These are phyloP conservation scores for Drosophila orena DNA, from an alignment of 1,140 invertebrate genomes.

Conservation along the genomic window DNA sequence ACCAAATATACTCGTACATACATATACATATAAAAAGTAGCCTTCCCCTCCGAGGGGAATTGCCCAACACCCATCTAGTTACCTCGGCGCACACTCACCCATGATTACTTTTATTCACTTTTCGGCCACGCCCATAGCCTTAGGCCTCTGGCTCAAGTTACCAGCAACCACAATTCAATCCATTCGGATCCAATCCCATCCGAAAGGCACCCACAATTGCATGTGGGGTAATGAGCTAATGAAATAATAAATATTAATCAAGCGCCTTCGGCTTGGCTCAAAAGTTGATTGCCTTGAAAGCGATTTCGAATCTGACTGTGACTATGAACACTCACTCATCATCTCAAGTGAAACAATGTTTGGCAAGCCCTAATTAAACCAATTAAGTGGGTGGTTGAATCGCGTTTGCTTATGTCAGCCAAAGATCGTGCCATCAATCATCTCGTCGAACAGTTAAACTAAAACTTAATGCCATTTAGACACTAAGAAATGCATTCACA, in stretches of 20 bases:
- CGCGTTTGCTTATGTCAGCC: slow-evolving; percentile 6
- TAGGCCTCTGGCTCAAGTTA: slow-evolving; percentile 41
- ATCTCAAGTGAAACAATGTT: slow-evolving; percentile 35
- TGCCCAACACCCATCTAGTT: slow-evolving; percentile 46
- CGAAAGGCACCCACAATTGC: slow-evolving; percentile 30
- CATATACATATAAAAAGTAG: slow-evolving; percentile 8
- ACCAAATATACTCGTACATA: slow-evolving; percentile 4
- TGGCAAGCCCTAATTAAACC: slow-evolving; percentile 51
- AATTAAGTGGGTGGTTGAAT: slow-evolving; percentile 27
- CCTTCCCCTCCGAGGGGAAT: slow-evolving; percentile 27
- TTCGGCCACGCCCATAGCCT: slow-evolving; percentile 36
- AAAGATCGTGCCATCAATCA: slow-evolving; percentile 12
- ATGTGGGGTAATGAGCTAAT: slow-evolving; percentile 59
- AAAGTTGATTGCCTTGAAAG: slow-evolving; percentile 33
- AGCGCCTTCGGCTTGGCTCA: slow-evolving; percentile 45
- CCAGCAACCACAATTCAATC: slow-evolving; percentile 13
- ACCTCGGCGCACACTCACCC: slow-evolving; percentile 6
- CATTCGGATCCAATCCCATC: neutral
- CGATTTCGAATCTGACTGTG: neutral
- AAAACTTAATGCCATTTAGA: slow-evolving; percentile 2
- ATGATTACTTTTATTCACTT: neutral
- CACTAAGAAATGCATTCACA: slow-evolving; percentile 8
- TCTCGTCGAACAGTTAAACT: slow-evolving; percentile 19
- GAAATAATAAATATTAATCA: slow-evolving; percentile 68
- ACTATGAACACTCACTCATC: slow-evolving; percentile 15